A percentile compares a stretch with the other conserved stretches of the same genome.
These are phyloP conservation scores for Mythimna albipuncta DNA, from an alignment of 2,888 invertebrate species.

Conservation along the genomic window DNA sequence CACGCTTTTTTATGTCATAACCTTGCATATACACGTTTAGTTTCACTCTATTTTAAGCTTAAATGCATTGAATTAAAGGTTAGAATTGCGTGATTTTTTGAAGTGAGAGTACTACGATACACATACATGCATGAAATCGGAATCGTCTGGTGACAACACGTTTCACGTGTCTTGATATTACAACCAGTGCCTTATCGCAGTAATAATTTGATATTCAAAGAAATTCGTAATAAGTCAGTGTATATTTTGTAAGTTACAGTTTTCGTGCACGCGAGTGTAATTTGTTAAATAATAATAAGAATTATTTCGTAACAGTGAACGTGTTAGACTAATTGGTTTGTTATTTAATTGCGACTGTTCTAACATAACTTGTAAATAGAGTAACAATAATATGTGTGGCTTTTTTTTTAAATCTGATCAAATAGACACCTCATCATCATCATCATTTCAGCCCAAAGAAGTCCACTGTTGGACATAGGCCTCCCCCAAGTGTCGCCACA, in stretches of 20 bases:
- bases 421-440: no score
- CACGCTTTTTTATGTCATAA: constrained; percentile 57
- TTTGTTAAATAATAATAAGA: constrained; percentile 4
- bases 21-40: constrained; percentile 43
- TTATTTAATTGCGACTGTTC: constrained; percentile 1
- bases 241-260: constrained; percentile 25
- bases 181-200: constrained; percentile 37
- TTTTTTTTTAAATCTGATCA: not conserved
- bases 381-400: no score
- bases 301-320: constrained; percentile 8
- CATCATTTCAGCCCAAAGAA: no score
- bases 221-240: constrained; percentile 42
- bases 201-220: constrained; percentile 40
- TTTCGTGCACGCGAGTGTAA: constrained; percentile 22
- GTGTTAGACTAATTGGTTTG: constrained; percentile 6
- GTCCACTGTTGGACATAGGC: no score
- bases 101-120: constrained; percentile 24
- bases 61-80: not conserved
- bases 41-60: constrained; percentile 25
- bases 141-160: constrained; percentile 45
- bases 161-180: constrained; percentile 50
- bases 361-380: not conserved
- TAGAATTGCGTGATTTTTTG: constrained; percentile 15
- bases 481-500: no score
- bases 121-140: constrained; percentile 48